Base-by-base conservation (phyloP, 2,113 vertebrate species). In the Prolemur simus region DNA sequence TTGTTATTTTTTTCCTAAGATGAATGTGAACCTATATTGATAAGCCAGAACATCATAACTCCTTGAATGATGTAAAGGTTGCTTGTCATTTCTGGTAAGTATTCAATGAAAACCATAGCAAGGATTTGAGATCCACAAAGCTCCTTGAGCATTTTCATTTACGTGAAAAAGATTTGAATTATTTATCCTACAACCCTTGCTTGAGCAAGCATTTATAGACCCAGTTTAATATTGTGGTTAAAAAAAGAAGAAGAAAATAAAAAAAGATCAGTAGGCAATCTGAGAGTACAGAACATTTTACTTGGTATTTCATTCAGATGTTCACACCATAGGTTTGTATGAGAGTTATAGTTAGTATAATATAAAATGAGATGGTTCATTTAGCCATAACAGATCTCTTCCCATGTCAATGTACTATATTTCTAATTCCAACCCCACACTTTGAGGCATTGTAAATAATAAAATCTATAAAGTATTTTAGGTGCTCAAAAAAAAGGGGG, bases 371-470 rank as follows among this genome's bases (percentile, higher is more conserved):
- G 84, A 93, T 34, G 27, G 45, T 89, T 86, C 47, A 27, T 52
- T 89, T 89, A 90, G 52, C 32, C 37, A 15, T 34, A 76, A 49
- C 21, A 37, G 71, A 54, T 91, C 86, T 93, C 95, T 94, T 93
- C 68, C 0, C 0, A 9, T 60, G 47, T 34, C 87, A 64, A 37
- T 0, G 1, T 47, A 58, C 47, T 78, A 74, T 56, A 37, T 71
- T 90, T 92, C 82, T 93, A 78, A 88, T 89, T 89, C 93, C 78
- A 74, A 69, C 84, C 45, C 39, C 69, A 42, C 45, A 96, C 27
- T 86, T 87, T 64, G 58, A 95, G 76, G 58, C 77, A 92, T 8
- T 64, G 66, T 85, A 98, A 97, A 97, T 89, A 94, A 96, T 96
- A 95, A 95, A 95, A 90, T 85, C 64, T 97, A 92, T 49, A 94